Base-by-base conservation (phyloP, 2,888 invertebrate genomes). In the Unio pictorum region DNA sequence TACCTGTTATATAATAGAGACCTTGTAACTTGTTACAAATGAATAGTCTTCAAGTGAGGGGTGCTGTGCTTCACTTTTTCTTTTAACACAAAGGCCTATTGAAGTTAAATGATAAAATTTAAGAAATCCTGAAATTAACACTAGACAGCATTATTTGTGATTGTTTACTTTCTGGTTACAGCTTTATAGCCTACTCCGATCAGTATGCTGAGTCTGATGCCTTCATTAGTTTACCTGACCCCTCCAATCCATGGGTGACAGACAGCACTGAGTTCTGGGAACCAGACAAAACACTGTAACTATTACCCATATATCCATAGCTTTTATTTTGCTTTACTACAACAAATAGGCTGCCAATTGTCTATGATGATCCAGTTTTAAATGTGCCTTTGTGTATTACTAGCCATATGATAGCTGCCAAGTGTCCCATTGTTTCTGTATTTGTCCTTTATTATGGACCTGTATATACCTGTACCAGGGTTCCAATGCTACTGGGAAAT, bases 191-290 rank as follows among this genome's bases (percentile, higher is more conserved):
- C 67, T 97, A 96, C 91, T 97, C 94, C 91, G 97, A 98, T 90
- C 98, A 98, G 91, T 98, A 99, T 90, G 93, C 94, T 72, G 98
- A 99, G 89, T 99, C 98, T 90, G 99, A 99, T 92, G 94, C 96
- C 74, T 96, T 98, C 91, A 93, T 99, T 76, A 96, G 96, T 15
- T 93, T 95, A 45, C 95, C 97, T 3, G 99, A 99, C 90, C 94
- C 95, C 89, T 94, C 96, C 68, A 99, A 99, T 92, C 99, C 99
- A 0, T 99, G 99, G 99, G 93, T 96, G 84, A 94, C 95, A 55
- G 99, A 99, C 87, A 97, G 94, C 90, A 94, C 95, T 4, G 99
- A 99, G 88, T 94, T 96, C 89, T 99, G 99, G 99, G 98, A 99
- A 85, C 95, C 95, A 89, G 99, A 99, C 90, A 96, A 94, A 91